Conservation (phyloP, 2,113 vertebrate species). For the Myrmecobius fasciatus region DNA sequence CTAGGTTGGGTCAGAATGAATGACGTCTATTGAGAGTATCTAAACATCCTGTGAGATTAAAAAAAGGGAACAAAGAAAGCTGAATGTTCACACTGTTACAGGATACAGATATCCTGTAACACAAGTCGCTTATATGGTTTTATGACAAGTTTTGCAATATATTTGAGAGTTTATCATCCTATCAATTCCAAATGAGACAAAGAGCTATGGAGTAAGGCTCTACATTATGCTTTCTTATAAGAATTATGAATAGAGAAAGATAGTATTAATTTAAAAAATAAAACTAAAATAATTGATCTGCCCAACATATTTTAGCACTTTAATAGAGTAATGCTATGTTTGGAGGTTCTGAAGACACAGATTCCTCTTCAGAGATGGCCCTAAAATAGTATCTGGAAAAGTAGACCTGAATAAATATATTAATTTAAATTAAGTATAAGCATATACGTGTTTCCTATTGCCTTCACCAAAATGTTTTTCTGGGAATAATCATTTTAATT, state of each 20-base stretch:
- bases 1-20: neutral
- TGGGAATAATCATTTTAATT: neutral
- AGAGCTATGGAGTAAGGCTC: neutral
- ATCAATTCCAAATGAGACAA: neutral
- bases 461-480: neutral
- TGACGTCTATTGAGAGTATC: neutral
- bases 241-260: neutral
- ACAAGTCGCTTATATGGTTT: neutral
- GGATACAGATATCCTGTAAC: neutral
- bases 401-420: neutral
- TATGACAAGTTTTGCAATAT: neutral
- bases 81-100: neutral
- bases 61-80: neutral
- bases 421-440: neutral
- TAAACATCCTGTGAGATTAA: neutral
- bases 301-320: neutral
- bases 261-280: neutral
- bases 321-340: neutral
- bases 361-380: neutral
- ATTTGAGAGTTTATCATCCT: neutral
- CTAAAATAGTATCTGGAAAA: neutral
- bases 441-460: neutral
- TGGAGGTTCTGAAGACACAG: neutral
- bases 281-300: neutral
- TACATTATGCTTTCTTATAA: neutral